A percentile compares a stretch with the other conserved stretches of the same genome.
Conservation (phyloP, 2,888 invertebrate species). For the Sarcophaga carnaria region DNA sequence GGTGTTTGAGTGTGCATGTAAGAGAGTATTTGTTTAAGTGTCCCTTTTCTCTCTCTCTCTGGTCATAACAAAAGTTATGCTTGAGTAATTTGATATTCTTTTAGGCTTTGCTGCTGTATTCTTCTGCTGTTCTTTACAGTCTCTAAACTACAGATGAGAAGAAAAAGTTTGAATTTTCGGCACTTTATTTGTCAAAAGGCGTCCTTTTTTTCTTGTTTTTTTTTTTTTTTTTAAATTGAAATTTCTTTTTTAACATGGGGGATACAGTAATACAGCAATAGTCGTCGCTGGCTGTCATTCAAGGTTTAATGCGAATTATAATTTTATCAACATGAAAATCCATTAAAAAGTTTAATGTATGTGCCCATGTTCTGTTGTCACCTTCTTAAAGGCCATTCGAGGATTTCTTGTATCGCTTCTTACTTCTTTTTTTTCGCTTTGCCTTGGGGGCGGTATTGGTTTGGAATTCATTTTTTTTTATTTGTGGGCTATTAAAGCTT, state of each 20-base stretch:
- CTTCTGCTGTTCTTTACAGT: conserved; percentile 9
- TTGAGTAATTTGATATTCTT: conserved; percentile 49
- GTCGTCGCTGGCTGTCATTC: conserved; percentile 21
- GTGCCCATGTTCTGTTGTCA: conserved; percentile 42
- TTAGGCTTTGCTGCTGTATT: background rate
- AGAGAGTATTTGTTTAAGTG: background rate
- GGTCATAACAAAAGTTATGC: conserved; percentile 46
- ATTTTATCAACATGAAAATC: conserved; percentile 76
- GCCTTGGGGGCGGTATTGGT: background rate
- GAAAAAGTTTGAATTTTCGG: conserved; percentile 13
- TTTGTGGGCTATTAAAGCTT: background rate
- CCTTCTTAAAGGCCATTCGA: conserved; percentile 60
- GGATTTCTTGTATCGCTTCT: background rate
- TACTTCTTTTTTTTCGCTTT: conserved; percentile 16
- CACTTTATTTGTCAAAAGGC: conserved; percentile 9
- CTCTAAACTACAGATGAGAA: conserved; percentile 8
- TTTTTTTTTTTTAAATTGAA: background rate
- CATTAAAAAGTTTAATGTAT: conserved; percentile 76
- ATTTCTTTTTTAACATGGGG: too few relatives aligned
- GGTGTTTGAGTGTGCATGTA: background rate
- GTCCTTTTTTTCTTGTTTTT: background rate
- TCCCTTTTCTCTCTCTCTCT: conserved; percentile 14
- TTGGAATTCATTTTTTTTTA: conserved; percentile 6
- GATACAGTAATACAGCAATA: background rate
- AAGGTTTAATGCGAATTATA: conserved; percentile 71